Conservation (phyloP, 2,113 vertebrate genomes). For the Mormyrus iriodes region DNA sequence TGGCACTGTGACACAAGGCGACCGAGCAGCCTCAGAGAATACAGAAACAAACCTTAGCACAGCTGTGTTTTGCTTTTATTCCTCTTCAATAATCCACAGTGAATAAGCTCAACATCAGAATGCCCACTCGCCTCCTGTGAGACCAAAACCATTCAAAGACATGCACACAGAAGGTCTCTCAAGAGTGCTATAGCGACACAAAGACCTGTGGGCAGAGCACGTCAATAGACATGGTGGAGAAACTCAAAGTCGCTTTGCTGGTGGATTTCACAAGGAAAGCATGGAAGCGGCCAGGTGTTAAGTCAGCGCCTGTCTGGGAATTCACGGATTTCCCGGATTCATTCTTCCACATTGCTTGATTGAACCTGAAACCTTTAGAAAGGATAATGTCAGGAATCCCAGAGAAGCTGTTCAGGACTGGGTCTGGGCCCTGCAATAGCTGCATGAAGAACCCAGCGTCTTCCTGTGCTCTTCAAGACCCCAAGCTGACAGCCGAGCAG, state of each 20-base stretch:
- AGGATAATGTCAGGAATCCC: not conserved
- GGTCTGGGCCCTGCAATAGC: not conserved
- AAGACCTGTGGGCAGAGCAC: not conserved
- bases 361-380: not conserved
- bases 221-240: not conserved
- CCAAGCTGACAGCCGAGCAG: not conserved
- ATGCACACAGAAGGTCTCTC: conserved; percentile 7
- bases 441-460: not conserved
- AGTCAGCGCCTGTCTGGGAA: not conserved
- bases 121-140: not conserved
- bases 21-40: not conserved
- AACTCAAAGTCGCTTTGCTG: not conserved
- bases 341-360: not conserved
- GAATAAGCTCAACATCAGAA: not conserved
- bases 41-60: not conserved
- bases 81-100: conserved; percentile 14
- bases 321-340: not conserved
- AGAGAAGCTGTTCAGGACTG: not conserved
- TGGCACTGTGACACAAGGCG: conserved; percentile 46
- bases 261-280: not conserved
- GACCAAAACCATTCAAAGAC: not conserved
- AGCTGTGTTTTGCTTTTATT: conserved; percentile 1
- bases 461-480: not conserved
- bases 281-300: not conserved
- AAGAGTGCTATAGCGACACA: not conserved